Evolutionary conservation across 2,797 vertebrate species (phyloP), one percentile per base, ranked within the genome.

Genomic region (Naso thynnoides): DNA sequence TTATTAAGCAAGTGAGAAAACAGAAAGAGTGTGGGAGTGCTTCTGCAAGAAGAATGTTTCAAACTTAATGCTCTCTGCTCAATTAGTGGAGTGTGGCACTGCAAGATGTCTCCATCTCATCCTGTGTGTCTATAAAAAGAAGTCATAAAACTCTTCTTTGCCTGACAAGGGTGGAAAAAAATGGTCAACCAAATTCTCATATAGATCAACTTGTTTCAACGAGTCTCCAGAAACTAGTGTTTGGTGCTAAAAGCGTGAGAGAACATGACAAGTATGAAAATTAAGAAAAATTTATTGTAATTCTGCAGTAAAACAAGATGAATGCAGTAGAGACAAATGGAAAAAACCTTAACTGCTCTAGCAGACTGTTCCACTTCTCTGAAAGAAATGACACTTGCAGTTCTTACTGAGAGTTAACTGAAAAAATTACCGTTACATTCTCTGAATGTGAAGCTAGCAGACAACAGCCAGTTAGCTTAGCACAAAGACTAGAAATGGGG

Each of bases 1-100:
- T 61, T 29, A 31, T 44, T 59, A 8, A 57, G 42, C 15, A n/a
- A 61, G 42, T 62, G 45, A 63, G 45, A 36, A 48, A 76, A 61
- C 26, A 71, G 62, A 66, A 55, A 39, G 41, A 41, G n/a, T 23
- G 27, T 13, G 61, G 45, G n/a, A 3, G 36, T 49, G 24, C 18
- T 33, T 53, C 6, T 24, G 13, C 3, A 4, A 62, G 24, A 36
- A 24, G 19, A 54, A 5, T 19, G 4, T 29, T 41, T 41, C 14
- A 45, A 44, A 19, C n/a, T 42, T 24, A 7, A 5, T 29, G 47
- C 39, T 47, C n/a, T 45, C 57, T 69, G 26, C 13, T 8, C 23
- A 52, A 57, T 31, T 8, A 29, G 42, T n/a, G 3, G 15, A 53
- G 31, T 54, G 13, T 39, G 19, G 8, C 15, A 14, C n/a, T n/a